Base-by-base conservation (phyloP, 2,888 invertebrate genomes). In the Tortrix viridana region DNA sequence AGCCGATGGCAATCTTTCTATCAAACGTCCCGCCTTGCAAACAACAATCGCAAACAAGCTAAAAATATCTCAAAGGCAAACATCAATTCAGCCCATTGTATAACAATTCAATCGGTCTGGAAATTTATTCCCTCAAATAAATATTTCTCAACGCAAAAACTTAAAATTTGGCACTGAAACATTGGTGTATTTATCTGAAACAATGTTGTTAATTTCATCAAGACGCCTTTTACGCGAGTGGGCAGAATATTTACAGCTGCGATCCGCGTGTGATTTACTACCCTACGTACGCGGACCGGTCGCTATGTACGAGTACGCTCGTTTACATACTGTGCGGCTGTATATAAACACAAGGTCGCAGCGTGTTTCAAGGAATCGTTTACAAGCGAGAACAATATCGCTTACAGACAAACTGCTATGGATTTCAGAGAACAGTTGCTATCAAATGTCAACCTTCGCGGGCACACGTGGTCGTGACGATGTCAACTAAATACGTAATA, bases 191-290 rank as follows among this genome's bases (percentile, higher is more conserved):
- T 75, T 78, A 77, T 75, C 81, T 81, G 78, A 76, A 78, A 74
- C 81, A 75, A 83, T 76, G 77, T 80, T 77, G 76, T 79, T 72
- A 75, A 76, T 73, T 73, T 75, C 76, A 78, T 76, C 76, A 77
- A 76, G 74, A 73, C 69, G 72, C 52, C 71, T 80, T 78, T 84
- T 83, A 58, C 77, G 78, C 80, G 74, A 72, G 83, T 83, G 82
- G 80, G 85, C 74, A 76, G 81, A 76, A 74, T 88, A 85, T 85
- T 85, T 87, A 87, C 79, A 79, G 80, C 75, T 75, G 75, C 78
- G 74, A 75, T 77, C 76, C 74, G 70, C 74, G 66, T 73, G 80
- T 84, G 85, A 85, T 85, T 85, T 85, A 83, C 80, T 70, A 74
- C 50, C 46, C 20, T 62, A 60, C 58, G 56, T 62, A 65, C 53